These are phyloP conservation scores for Adineta ricciae DNA, from an alignment of 2,888 invertebrate genomes.

Conservation along the genomic window DNA sequence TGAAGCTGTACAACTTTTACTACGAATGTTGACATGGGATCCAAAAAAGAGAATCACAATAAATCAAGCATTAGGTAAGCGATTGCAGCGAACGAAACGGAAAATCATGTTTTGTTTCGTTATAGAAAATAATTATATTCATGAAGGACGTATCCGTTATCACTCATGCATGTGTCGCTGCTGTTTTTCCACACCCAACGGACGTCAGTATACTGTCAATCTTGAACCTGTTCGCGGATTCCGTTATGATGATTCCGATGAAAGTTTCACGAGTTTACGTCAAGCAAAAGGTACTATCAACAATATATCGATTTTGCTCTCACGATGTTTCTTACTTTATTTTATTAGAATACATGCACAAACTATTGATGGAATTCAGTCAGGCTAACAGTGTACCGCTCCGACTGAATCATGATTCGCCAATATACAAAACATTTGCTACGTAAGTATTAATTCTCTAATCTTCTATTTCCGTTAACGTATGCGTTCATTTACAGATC, in stretches of 20 bases:
- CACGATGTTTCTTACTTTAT: too few species aligned
- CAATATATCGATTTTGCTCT: too few species aligned
- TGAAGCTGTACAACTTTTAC: conserved; percentile 87
- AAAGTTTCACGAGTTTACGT: conserved; percentile 27
- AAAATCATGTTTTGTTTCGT: too few species aligned
- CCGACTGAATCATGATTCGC: conserved; percentile 98
- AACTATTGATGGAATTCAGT: conserved; percentile 91
- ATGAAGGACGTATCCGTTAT: conserved; percentile 91
- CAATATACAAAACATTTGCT: conserved; percentile 99
- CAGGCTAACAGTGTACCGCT: conserved; percentile 81
- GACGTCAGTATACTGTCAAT: conserved; percentile 35
- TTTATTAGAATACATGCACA: conserved; percentile 88
- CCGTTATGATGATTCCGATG: conserved; percentile 33
- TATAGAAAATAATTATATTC: conserved; percentile 53
- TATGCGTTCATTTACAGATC: conserved; percentile 39
- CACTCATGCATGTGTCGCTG: conserved; percentile 99
- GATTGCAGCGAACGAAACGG: conserved; percentile 50
- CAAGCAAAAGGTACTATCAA: conserved; percentile 29
- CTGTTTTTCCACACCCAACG: conserved; percentile 65
- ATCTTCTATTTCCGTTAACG: too few species aligned
- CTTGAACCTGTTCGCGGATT: conserved; percentile 30
- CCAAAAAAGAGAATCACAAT: conserved; percentile 29
- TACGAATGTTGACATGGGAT: conserved; percentile 54
- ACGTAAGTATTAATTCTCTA: conserved; percentile 60
- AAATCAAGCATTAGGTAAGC: conserved; percentile 23